phyloP scores from a whole-genome alignment of 2,888 invertebrate species.

The Sphecodes monilicornis region DNA sequence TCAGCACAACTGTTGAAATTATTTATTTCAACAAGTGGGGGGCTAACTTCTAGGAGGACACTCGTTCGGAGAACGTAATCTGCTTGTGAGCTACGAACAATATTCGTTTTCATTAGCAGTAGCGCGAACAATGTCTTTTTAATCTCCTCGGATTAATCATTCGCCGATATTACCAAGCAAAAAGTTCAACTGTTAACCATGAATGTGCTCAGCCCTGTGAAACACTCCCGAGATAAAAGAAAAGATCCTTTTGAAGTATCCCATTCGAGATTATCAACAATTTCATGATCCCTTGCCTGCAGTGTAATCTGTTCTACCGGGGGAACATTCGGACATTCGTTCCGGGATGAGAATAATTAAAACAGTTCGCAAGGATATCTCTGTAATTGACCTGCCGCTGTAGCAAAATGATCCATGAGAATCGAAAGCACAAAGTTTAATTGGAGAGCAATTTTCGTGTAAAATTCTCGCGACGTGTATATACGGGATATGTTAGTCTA shows the following conservation, averaged over 20 bases:
- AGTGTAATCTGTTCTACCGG: background rate
- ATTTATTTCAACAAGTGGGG: no score
- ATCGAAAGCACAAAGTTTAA: constrained; percentile 4
- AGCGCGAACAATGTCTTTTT: constrained; percentile 27
- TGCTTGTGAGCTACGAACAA: constrained; percentile 14
- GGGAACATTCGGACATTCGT: background rate
- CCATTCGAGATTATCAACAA: constrained; percentile 10
- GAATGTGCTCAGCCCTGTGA: background rate
- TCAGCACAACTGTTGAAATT: no score
- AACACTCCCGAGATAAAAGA: background rate
- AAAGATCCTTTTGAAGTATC: background rate
- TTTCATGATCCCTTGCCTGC: background rate
- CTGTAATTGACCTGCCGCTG: background rate
- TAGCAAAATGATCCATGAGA: background rate
- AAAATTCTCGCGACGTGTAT: constrained; percentile 7
- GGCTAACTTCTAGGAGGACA: no score
- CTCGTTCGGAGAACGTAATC: constrained; percentile 31
- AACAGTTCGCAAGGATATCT: background rate
- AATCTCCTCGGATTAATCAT: constrained; percentile 33
- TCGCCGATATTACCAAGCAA: constrained; percentile 5
- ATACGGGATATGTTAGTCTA: background rate
- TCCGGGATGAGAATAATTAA: background rate
- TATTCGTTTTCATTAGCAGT: constrained; percentile 38
- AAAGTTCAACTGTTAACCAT: background rate
- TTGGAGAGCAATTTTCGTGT: background rate